Evolutionary conservation across 2,113 vertebrate genomes (phyloP), one percentile per base, ranked within the genome.

Genomic region (Uropsilus gracilis): DNA sequence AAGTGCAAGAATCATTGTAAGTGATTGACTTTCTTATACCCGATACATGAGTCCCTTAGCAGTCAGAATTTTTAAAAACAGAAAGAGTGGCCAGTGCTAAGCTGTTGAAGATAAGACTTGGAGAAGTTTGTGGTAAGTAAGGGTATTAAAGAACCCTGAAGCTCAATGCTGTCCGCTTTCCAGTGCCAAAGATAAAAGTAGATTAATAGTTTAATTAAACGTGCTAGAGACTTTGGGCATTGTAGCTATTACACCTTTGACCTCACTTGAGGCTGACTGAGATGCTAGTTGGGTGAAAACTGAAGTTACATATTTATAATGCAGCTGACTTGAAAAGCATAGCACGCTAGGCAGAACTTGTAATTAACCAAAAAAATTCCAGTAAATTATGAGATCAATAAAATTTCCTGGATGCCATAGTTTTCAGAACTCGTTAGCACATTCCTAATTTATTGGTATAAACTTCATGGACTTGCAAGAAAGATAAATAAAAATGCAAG

Each of bases 401-500:
- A 97, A 98, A 97, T 96, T 96, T 96, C 89, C 84, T 84, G 50
- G 90, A 95, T 97, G 90, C 96, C 96, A 95, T 86, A 90, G 93
- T 98, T 98, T 98, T 97, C 94, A 97, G 96, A 98, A 97, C 92
- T 96, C 97, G 97, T 97, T 98, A 95, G 95, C 97, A 39, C 90
- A 78, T 96, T 98, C 81, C 94, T 97, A 97, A 98, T 98, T 98
- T 98, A 98, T 97, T 97, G 98, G 92, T 84, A 94, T 95, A 96
- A 98, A 98, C 96, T 98, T 98, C 91, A 90, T 53, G 89, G 92
- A 94, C 97, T 92, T 97, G 90, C 95, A 97, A 97, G 94, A 94
- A 97, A 97, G 95, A 98, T 98, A 98, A 98, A 98, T 98, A 98
- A 98, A 98, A 97, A 93, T 95, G 97, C 76, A 96, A 68, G 95